Percentiles rank a stretch among this genome's conserved stretches.
Evolutionary conservation across 2,113 vertebrate genomes (phyloP).

Genomic region (Charina bottae): DNA sequence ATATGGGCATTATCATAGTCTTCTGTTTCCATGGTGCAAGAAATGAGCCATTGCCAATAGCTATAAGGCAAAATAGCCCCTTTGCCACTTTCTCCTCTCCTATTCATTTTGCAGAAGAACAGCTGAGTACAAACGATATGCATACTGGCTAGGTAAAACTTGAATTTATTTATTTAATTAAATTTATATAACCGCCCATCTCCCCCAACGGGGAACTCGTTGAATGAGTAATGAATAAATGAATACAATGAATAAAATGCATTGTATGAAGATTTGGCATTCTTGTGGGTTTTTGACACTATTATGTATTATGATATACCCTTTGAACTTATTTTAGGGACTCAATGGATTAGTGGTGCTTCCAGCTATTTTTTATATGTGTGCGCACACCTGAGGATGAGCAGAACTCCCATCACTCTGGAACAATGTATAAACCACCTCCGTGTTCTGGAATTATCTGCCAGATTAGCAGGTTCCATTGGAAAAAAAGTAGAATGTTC

Average conservation of each 20-base stretch:
- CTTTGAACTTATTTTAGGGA: neutral
- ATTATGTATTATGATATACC: neutral
- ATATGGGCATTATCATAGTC: slow-evolving; percentile 34
- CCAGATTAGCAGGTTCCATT: neutral
- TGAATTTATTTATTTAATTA: too few species aligned
- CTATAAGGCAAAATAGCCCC: slow-evolving; percentile 57
- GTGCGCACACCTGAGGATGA: neutral
- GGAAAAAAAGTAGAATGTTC: neutral
- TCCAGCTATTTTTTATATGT: neutral
- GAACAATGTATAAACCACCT: neutral
- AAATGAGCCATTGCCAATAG: neutral
- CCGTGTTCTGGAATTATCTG: neutral
- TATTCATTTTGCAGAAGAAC: neutral
- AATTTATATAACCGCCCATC: too few species aligned
- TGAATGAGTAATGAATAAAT: too few species aligned
- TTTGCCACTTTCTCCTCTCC: slow-evolving; percentile 57
- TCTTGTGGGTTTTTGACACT: neutral
- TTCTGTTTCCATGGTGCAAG: slow-evolving; percentile 14
- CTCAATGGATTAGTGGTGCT: neutral
- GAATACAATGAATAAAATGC: too few species aligned
- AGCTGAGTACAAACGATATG: neutral
- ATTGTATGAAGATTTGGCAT: neutral
- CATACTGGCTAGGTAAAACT: neutral
- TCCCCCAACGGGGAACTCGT: too few species aligned
- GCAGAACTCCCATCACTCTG: neutral